Evolutionary conservation across 2,797 vertebrate species (phyloP).

Genomic region (Ctenopoma kingsleyae): DNA sequence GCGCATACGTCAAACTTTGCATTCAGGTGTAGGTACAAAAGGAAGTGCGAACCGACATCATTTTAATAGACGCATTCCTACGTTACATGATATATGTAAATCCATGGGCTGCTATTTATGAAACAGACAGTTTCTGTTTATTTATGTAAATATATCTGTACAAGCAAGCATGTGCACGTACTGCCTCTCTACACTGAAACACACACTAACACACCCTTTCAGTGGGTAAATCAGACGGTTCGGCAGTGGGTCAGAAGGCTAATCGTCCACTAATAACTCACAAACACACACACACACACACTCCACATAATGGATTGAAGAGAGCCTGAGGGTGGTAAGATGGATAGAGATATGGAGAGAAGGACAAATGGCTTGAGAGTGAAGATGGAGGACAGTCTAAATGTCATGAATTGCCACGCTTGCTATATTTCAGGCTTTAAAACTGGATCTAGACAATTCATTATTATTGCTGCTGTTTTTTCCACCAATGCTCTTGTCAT

Average conservation of each 20-base stretch:
- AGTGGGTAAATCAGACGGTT: slow-evolving; percentile 6
- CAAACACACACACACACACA: not conserved
- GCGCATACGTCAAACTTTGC: slow-evolving; percentile 40
- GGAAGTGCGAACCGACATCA: slow-evolving; percentile 9
- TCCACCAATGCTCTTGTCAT: not conserved
- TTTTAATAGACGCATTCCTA: slow-evolving; percentile 45
- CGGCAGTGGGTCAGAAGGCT: slow-evolving; percentile 39
- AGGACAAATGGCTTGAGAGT: slow-evolving; percentile 44
- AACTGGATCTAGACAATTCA: slow-evolving; percentile 26
- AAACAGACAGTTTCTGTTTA: slow-evolving; percentile 20
- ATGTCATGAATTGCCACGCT: slow-evolving; percentile 42
- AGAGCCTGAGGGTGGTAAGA: slow-evolving; percentile 31
- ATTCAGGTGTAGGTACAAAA: slow-evolving; percentile 32
- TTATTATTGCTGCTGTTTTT: not conserved
- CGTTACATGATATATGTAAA: slow-evolving; percentile 29
- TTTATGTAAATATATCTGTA: not conserved
- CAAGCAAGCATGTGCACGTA: not conserved
- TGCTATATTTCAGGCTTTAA: slow-evolving; percentile 37
- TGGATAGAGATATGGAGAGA: slow-evolving; percentile 31
- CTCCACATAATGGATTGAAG: slow-evolving; percentile 44
- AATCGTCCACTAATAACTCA: slow-evolving; percentile 45
- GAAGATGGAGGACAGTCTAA: slow-evolving; percentile 40
- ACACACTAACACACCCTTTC: slow-evolving; percentile 4
- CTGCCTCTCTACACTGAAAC: not conserved
- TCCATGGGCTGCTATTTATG: slow-evolving; percentile 6